phyloP scores from a whole-genome alignment of 1,140 invertebrate genomes.

The Drosophila pectinifera region DNA sequence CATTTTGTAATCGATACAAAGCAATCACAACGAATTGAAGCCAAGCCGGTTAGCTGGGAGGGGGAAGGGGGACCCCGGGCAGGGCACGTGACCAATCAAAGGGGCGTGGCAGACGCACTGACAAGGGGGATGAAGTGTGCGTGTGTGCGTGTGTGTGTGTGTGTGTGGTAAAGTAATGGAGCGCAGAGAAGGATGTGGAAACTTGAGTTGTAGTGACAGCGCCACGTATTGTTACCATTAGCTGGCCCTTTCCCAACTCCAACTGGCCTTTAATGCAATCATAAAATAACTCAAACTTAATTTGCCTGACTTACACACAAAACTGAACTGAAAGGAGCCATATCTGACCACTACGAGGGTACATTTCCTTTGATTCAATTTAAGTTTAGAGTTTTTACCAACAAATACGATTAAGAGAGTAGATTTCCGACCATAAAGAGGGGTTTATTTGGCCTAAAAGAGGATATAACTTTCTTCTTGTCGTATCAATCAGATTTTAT shows the following conservation, averaged over 20 bases:
- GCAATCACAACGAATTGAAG: slow-evolving; percentile 78
- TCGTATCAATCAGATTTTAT: no score
- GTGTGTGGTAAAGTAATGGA: slow-evolving; percentile 65
- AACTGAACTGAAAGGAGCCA: slow-evolving; percentile 7
- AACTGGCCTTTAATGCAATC: slow-evolving; percentile 49
- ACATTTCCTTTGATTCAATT: not conserved
- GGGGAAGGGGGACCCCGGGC: slow-evolving; percentile 24
- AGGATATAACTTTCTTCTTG: no score
- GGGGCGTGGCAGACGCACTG: slow-evolving; percentile 22
- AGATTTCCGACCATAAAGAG: no score
- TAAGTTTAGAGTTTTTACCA: not conserved
- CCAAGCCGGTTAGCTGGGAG: slow-evolving; percentile 9
- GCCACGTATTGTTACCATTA: slow-evolving; percentile 31
- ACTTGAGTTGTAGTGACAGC: slow-evolving; percentile 34
- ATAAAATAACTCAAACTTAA: slow-evolving; percentile 60
- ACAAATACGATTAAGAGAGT: not conserved
- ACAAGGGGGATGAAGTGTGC: not conserved
- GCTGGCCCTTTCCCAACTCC: not conserved
- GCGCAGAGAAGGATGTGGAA: slow-evolving; percentile 11
- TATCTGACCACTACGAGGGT: not conserved
- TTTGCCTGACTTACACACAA: slow-evolving; percentile 13
- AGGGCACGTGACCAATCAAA: slow-evolving; percentile 74
- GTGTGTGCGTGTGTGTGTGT: slow-evolving; percentile 10
- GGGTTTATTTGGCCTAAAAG: no score
- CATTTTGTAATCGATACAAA: slow-evolving; percentile 83